phyloP scores from a whole-genome alignment of 2,113 vertebrate genomes.

The Ibidorhyncha struthersii region DNA sequence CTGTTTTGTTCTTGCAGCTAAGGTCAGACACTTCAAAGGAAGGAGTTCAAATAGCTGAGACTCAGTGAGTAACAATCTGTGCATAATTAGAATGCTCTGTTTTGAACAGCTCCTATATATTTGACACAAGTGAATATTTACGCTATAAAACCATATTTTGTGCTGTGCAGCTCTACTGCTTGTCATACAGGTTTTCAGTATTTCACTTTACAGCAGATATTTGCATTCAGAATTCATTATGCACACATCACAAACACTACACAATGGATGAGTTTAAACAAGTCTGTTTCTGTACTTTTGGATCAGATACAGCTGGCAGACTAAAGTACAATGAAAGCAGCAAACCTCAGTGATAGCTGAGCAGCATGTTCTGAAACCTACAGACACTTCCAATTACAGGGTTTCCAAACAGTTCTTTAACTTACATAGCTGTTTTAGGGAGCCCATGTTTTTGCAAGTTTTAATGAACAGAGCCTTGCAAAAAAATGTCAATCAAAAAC shows the following conservation, averaged over 20 bases:
- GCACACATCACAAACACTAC: conserved; percentile 50
- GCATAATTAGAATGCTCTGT: conserved; percentile 42
- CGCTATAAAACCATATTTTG: conserved; percentile 41
- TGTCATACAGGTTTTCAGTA: conserved; percentile 53
- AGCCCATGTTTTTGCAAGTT: background rate
- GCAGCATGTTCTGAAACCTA: background rate
- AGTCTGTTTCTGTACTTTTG: conserved; percentile 55
- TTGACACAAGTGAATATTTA: conserved; percentile 54
- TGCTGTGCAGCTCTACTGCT: conserved; percentile 43
- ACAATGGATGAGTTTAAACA: conserved; percentile 61
- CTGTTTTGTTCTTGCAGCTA: background rate
- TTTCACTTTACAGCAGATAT: conserved; percentile 56
- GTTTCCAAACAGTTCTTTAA: conserved; percentile 4
- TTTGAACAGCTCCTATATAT: conserved; percentile 37
- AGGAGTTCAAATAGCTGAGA: conserved; percentile 9
- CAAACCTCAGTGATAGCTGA: conserved; percentile 25
- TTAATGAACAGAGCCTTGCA: background rate
- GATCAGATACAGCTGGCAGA: conserved; percentile 50
- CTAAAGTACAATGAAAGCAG: conserved; percentile 37
- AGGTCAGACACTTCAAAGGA: conserved; percentile 37
- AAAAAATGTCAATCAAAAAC: background rate
- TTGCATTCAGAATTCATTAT: conserved; percentile 60
- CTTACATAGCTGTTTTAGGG: background rate
- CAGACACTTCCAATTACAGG: conserved; percentile 38
- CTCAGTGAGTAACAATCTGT: conserved; percentile 33